Percentiles rank a stretch among this genome's conserved stretches.
These are phyloP conservation scores for Gortyna flavago DNA, from an alignment of 2,888 invertebrate genomes.

Conservation along the genomic window DNA sequence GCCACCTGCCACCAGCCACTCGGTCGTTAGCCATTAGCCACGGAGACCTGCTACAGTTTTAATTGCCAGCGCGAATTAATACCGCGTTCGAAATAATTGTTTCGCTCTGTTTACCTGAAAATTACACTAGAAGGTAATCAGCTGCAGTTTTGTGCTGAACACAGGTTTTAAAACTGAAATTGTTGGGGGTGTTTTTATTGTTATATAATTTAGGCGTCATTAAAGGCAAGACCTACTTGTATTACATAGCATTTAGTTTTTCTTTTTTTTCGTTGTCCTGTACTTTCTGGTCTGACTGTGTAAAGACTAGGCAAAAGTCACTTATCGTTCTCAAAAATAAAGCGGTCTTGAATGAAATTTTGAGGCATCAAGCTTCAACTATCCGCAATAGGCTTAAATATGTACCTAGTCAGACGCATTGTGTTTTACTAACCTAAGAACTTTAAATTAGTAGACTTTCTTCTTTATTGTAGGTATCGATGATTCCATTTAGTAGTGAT, in stretches of 20 bases:
- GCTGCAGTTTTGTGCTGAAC: slow-evolving; percentile 32
- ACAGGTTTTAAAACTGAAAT: not conserved
- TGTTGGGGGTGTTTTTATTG: not conserved
- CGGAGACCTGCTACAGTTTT: slow-evolving; percentile 57
- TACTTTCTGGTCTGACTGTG: not conserved
- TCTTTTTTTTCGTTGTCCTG: not conserved
- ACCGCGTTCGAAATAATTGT: slow-evolving; percentile 61
- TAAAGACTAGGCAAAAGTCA: not conserved
- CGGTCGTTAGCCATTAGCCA: slow-evolving; percentile 59
- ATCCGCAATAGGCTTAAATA: too few relatives aligned
- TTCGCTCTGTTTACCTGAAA: slow-evolving; percentile 53
- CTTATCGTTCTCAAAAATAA: not conserved
- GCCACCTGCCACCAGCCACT: slow-evolving; percentile 50
- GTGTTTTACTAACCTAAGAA: not conserved
- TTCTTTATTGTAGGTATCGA: too few relatives aligned
- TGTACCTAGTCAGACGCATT: not conserved
- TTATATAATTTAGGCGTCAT: not conserved
- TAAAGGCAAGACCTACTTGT: not conserved
- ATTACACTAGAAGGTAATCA: slow-evolving; percentile 52
- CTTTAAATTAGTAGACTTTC: not conserved
- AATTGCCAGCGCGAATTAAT: slow-evolving; percentile 64
- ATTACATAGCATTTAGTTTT: not conserved
- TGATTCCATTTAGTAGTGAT: too few relatives aligned
- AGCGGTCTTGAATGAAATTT: not conserved
- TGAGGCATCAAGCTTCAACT: not conserved